Conservation (phyloP, 2,113 vertebrate genomes). For the Eira barbara region DNA sequence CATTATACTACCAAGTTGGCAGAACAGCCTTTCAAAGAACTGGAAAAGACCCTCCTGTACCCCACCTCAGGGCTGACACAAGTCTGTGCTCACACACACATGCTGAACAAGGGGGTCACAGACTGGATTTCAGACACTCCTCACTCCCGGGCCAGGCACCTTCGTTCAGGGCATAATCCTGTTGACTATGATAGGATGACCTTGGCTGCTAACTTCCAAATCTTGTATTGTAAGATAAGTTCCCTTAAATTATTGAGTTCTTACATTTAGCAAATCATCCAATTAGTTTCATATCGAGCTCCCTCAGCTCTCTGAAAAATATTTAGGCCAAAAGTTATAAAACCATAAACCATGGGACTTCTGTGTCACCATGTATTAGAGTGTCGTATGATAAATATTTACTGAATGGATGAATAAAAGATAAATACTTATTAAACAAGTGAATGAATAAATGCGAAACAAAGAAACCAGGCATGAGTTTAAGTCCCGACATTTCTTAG, state of each 20-base stretch:
- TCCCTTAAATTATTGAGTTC: background rate
- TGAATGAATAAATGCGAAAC: background rate
- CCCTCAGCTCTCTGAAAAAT: background rate
- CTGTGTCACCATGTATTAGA: background rate
- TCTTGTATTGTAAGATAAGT: background rate
- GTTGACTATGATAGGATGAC: background rate
- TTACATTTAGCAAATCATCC: background rate
- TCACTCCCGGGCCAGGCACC: background rate
- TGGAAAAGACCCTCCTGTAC: background rate
- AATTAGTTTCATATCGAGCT: background rate
- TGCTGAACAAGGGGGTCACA: fast-evolving
- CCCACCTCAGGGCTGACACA: background rate
- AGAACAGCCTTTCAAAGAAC: background rate
- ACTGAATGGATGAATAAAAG: background rate
- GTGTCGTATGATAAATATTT: background rate
- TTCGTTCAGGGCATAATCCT: background rate
- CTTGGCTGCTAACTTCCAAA: background rate
- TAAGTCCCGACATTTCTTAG: background rate
- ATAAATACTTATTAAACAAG: background rate
- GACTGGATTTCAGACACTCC: background rate
- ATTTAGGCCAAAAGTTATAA: background rate
- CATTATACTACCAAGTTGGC: background rate
- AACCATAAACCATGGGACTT: background rate
- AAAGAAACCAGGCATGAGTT: background rate
- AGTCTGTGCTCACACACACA: background rate